Conservation (phyloP, 2,797 vertebrate species). For the Notolabrus celidotus region DNA sequence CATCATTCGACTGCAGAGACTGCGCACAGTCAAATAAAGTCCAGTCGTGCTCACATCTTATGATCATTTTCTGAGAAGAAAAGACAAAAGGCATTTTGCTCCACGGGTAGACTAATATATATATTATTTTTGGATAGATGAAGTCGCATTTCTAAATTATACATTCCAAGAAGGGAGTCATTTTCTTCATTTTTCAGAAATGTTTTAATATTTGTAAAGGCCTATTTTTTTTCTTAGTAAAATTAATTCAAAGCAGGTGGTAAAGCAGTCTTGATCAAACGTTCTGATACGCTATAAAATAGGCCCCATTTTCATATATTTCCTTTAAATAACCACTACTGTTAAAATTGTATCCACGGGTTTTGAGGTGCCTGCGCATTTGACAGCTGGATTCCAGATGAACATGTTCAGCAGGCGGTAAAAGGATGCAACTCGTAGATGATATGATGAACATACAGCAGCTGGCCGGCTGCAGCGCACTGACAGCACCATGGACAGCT, state of each 20-base stretch:
- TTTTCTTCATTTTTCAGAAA: not conserved
- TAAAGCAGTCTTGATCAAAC: not conserved
- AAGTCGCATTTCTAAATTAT: too few relatives aligned
- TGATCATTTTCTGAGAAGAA: not conserved
- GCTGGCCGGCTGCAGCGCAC: conserved; percentile 33
- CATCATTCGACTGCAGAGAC: not conserved
- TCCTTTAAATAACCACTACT: not conserved
- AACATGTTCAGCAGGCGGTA: conserved; percentile 42
- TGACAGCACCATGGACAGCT: conserved; percentile 69
- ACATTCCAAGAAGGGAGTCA: too few relatives aligned
- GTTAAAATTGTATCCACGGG: not conserved
- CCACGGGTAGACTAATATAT: not conserved
- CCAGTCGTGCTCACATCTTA: not conserved
- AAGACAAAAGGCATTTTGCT: not conserved
- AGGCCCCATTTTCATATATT: not conserved
- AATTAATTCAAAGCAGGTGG: not conserved
- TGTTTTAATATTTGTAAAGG: not conserved
- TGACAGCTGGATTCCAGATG: conserved; percentile 54
- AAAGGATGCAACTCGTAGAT: conserved; percentile 67
- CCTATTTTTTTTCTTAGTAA: not conserved
- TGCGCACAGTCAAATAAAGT: not conserved
- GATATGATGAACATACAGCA: conserved; percentile 53
- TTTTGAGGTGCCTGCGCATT: conserved; percentile 32
- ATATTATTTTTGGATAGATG: too few relatives aligned
- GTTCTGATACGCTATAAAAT: not conserved